Base-by-base conservation (phyloP, 2,113 vertebrate genomes). In the Dolichotis patagonum region DNA sequence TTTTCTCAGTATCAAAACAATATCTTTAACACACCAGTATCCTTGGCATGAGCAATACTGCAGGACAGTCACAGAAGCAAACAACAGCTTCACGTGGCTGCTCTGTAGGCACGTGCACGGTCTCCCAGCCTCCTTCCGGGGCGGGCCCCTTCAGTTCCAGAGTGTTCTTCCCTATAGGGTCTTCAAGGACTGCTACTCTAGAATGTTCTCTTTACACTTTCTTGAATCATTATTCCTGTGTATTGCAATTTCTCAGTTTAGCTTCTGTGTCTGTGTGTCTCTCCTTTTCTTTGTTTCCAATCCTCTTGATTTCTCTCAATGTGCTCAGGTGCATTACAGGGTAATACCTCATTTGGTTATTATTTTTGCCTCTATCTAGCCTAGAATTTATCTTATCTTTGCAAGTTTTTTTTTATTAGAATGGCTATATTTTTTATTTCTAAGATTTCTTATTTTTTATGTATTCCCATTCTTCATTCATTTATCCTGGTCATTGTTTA, bases 311-410 rank as follows among this genome's bases (percentile, higher is more conserved):
- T 30, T 86, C 71, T 88, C 58, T 86, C 1, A 2, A 81, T 71
- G 28, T 54, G 28, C 17, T 86, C 60, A 22, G 13, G 38, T 4
- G 7, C 4, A 28, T 54, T 81, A 20, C 38, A 22, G 1, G 46
- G 4, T 4, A 20, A 20, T 30, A 17, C 28, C 32, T 52, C 46
- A 46, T 2, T 69, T 65, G 56, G 1, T 78, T 62, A 10, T 7
- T 0, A 54, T 71, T 24, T 82, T 85, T 54, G 30, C 63, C 32
- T 78, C 4, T 20, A 26, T 78, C 58, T n/a, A 69, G 19, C 94
- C 94, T 91, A 91, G 32, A 86, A 69, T 90, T 88, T 92, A 83
- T 56, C 63, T 56, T 56, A 8, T 10, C n/a, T 28, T 38, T 12
- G 1, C 10, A 28, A 17, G n/a, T n/a, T 13, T 46, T 32, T 93